Evolutionary conservation across 2,888 invertebrate species (phyloP), one percentile per base, ranked within the genome.

Genomic region (Creontiades dilutus): DNA sequence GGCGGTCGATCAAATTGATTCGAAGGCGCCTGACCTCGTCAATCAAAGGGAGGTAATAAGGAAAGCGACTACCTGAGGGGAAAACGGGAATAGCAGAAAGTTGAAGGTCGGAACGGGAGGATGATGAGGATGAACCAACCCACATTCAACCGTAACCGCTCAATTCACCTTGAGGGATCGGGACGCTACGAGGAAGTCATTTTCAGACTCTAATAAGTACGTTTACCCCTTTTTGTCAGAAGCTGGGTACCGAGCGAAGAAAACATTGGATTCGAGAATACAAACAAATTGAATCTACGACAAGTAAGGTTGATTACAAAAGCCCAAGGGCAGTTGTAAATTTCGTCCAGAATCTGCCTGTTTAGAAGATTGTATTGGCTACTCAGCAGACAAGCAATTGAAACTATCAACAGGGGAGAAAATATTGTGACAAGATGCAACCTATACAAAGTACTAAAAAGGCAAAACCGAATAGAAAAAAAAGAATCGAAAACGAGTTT

Each of bases 171-270:
- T 68, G 68, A 23, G 12, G 68, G 19, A 68, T 68, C 23, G 68
- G 68, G 68, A 23, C 68, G 23, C 68, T 68, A 68, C 68, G 27
- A 68, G 68, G 68, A 68, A 68, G 68, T 68, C 68, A 68, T 68
- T 68, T 37, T 68, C 23, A 68, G 23, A 19, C 68, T 23, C 19
- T 68, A 68, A 68, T 68, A 68, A 68, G 68, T 19, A 23, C 68
- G 13, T 68, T 68, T 68, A 68, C 68, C n/a, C 19, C n/a, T n/a
- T 37, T 23, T 23, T 68, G n/a, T 12, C 68, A 19, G 23, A 68
- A 23, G 68, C 13, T 23, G 68, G 12, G 68, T 23, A 23, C 68
- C 68, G 68, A 37, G 37, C 37, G 2, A 37, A 37, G 37, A 37
- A 37, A 37, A 37, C 37, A 37, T 7, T 4, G 37, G 2, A 37